Conservation (phyloP, 2,113 vertebrate species). For the Kobus ellipsiprymnus region DNA sequence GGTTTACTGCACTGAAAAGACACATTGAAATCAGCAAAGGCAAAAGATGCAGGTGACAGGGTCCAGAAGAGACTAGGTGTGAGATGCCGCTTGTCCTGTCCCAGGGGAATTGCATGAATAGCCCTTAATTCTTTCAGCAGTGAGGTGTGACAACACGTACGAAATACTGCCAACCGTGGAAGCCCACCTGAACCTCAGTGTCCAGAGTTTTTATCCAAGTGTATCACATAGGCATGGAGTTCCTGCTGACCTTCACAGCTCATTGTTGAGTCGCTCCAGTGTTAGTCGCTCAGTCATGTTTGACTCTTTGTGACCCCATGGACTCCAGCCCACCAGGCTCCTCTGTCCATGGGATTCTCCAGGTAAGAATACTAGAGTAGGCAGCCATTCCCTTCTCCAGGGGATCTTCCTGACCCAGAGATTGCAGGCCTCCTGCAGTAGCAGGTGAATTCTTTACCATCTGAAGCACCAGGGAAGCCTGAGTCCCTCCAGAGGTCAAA, state of each 20-base stretch:
- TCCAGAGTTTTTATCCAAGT: neutral
- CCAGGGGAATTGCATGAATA: neutral
- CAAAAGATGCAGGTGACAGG: no score
- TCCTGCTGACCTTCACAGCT: neutral
- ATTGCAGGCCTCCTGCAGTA: neutral
- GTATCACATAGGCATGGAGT: neutral
- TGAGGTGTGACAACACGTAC: fast-evolving
- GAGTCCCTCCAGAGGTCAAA: neutral
- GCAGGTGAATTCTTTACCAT: neutral
- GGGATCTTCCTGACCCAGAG: neutral
- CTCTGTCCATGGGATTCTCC: neutral
- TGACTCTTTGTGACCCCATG: neutral
- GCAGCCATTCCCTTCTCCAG: neutral
- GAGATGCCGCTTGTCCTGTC: neutral
- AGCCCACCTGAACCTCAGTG: neutral
- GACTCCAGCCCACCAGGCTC: neutral
- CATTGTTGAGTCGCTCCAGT: neutral
- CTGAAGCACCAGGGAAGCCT: neutral
- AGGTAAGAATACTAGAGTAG: neutral
- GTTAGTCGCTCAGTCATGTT: neutral
- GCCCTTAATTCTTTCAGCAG: neutral
- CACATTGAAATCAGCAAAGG: neutral
- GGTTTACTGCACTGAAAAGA: neutral
- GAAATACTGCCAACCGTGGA: neutral
- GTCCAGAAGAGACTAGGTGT: neutral